Percentiles rank a stretch among this genome's conserved stretches.
Conservation (phyloP, 2,888 invertebrate species). For the Athalia rosae region DNA sequence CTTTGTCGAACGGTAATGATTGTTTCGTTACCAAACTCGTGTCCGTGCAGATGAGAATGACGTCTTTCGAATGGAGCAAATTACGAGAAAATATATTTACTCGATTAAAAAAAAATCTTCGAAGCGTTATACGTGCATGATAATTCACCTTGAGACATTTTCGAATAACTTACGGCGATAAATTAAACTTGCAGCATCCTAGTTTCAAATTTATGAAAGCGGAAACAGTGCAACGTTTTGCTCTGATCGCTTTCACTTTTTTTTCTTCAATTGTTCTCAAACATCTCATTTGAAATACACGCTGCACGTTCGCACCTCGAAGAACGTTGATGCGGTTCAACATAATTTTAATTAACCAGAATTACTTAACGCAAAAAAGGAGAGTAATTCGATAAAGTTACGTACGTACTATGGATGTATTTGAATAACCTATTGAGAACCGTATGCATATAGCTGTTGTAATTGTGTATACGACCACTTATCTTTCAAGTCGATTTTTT, state of each 20-base stretch:
- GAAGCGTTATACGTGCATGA: neutral
- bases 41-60: no score
- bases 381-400: no score
- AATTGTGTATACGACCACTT: neutral
- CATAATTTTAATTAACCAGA: no score
- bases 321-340: no score
- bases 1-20: no score
- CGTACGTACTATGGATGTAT: neutral
- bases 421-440: neutral
- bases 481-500: neutral
- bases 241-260: slow-evolving; percentile 36
- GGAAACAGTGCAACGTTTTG: slow-evolving; percentile 36
- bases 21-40: no score
- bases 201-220: slow-evolving; percentile 42
- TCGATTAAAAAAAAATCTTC: no score
- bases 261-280: neutral
- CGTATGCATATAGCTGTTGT: neutral
- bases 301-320: no score
- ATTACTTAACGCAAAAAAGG: no score
- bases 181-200: slow-evolving; percentile 11
- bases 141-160: neutral
- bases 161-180: slow-evolving; percentile 11
- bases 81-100: no score
- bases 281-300: neutral
- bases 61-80: no score